Base-by-base conservation (phyloP, 92 coral and sea anemone genomes). In the Plumapathes pennacea region DNA sequence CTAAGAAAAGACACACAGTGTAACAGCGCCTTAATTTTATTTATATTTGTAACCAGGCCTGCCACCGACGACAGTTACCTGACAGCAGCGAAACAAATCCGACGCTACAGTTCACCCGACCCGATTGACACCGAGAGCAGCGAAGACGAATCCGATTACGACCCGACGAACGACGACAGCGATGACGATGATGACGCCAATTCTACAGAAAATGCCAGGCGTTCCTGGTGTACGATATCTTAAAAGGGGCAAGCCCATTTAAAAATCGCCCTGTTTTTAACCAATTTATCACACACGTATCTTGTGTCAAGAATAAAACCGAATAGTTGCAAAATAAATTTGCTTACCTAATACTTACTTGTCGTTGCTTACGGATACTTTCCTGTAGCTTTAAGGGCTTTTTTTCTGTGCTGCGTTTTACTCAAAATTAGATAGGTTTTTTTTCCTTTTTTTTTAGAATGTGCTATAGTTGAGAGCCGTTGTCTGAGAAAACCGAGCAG, bases 191-290 rank as follows among this genome's bases (percentile, higher is more conserved):
- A 84, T 57, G 74, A 68, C 41, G 96, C 80, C 25, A 67, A 66
- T 25, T 54, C 45, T 23, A 39, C 64, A 60, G 67, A 66, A 49
- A 60, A 57, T 32, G 64, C 82, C 33, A 61, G 81, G 26, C 67
- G 75, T 19, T 92, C 98, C 12, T 92, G 98, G 98, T 92, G 98
- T 50, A 82, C 95, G 10, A 88, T 92, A 61, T 85, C 96, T 17
- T 90, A 31, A 73, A n/a, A n/a, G n/a, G n/a, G n/a, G n/a, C 50
- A 28, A 27, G 20, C 58, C 3, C 23, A 50, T n/a, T n/a, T n/a
- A n/a, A n/a, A n/a, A n/a, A n/a, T n/a, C n/a, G n/a, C n/a, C n/a
- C n/a, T n/a, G n/a, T n/a, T n/a, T n/a, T n/a, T n/a, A n/a, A n/a
- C n/a, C 19, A 31, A 12, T 4, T 18, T 24, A 8, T 43, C 3